phyloP scores from a whole-genome alignment of 2,888 invertebrate genomes.

The Ischnura elegans region DNA sequence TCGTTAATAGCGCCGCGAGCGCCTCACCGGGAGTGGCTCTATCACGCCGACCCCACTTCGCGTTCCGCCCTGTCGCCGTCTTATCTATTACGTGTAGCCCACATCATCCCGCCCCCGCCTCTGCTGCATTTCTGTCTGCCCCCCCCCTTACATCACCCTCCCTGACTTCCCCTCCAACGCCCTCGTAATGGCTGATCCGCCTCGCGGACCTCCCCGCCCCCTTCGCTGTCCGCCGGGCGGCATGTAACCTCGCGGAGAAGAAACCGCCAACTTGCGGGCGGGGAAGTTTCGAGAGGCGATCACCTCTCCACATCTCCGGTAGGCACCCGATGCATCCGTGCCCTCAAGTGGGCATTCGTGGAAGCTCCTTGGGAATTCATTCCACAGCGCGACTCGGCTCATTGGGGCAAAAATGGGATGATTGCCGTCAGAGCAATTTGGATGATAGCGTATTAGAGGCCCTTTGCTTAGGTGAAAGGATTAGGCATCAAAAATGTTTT shows the following conservation, averaged over 20 bases:
- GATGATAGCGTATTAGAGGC: not conserved
- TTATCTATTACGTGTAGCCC: conserved; percentile 13
- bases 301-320: not conserved
- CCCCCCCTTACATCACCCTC: conserved; percentile 37
- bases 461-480: not conserved
- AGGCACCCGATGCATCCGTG: not conserved
- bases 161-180: conserved; percentile 1
- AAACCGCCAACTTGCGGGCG: conserved; percentile 49
- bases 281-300: conserved; percentile 30
- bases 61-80: not conserved
- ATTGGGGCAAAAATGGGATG: not conserved
- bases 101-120: not conserved
- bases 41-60: not conserved
- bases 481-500: not conserved
- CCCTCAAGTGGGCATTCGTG: conserved; percentile 9
- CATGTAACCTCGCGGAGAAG: not conserved
- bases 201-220: not conserved
- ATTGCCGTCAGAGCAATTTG: not conserved
- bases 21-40: not conserved
- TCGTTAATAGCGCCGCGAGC: not conserved
- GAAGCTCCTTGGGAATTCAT: not conserved
- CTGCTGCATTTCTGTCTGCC: conserved; percentile 26
- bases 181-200: no score
- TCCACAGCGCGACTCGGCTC: not conserved
- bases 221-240: not conserved